A percentile compares a stretch with the other conserved stretches of the same genome.
Evolutionary conservation across 1,140 invertebrate genomes (phyloP).

Genomic region (Zaprionus africanus): DNA sequence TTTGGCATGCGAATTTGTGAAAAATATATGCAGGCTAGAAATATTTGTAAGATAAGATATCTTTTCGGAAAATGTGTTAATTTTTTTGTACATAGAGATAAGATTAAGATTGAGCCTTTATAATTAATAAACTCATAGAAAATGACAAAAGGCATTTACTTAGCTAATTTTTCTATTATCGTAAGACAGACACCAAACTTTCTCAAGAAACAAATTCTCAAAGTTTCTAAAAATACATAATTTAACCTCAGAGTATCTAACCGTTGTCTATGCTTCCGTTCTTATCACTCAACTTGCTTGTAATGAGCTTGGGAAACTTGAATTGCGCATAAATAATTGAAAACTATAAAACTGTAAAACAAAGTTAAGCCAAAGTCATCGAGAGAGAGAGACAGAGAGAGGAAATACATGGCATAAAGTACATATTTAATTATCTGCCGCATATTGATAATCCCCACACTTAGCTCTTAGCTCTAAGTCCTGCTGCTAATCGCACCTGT

Average conservation of each 20-base stretch:
- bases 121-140: neutral
- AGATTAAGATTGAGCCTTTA: neutral
- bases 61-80: too few species aligned
- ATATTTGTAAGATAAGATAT: too few species aligned
- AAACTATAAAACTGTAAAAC: conserved; percentile 9
- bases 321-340: conserved; percentile 4
- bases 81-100: too few species aligned
- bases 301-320: conserved; percentile 1
- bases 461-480: conserved; percentile 2
- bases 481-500: conserved; percentile 31
- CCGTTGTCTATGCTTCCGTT: neutral
- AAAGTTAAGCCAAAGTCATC: neutral
- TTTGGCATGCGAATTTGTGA: neutral
- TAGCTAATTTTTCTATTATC: neutral
- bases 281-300: neutral
- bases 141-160: neutral
- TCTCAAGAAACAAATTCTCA: neutral
- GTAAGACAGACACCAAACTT: neutral
- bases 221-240: neutral
- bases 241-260: neutral
- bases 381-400: neutral
- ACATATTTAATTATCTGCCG: conserved; percentile 10
- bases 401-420: conserved; percentile 5
- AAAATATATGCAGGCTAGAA: neutral
- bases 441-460: neutral